phyloP scores from a whole-genome alignment of 2,797 vertebrate species.

The Sebastes hubbsi region DNA sequence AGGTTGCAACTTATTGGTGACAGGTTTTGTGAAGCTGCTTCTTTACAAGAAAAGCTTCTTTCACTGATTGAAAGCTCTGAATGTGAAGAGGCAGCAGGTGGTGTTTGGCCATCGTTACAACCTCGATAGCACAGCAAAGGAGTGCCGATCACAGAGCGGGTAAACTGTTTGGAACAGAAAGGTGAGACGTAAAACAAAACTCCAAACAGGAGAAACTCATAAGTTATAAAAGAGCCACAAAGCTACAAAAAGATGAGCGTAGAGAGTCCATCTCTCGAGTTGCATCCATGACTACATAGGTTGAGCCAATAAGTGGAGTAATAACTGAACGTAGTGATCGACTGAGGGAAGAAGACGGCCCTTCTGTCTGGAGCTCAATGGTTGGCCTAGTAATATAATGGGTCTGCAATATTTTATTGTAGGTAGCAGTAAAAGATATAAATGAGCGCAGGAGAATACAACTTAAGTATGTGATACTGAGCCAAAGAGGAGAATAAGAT shows the following conservation, averaged over 20 bases:
- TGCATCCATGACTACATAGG: background rate
- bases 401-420: too few relatives aligned
- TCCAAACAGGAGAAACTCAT: background rate
- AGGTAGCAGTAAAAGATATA: background rate
- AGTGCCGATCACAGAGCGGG: too few relatives aligned
- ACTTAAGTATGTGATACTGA: background rate
- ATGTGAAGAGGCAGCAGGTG: background rate
- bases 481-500: background rate
- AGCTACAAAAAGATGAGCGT: background rate
- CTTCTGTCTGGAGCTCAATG: too few relatives aligned
- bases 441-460: background rate
- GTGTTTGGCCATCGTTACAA: background rate
- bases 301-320: background rate
- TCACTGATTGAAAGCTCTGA: background rate
- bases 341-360: background rate
- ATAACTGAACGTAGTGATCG: background rate
- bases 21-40: background rate
- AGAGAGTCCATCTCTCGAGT: background rate
- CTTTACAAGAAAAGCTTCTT: background rate
- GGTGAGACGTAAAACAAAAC: background rate
- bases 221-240: background rate
- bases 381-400: too few relatives aligned
- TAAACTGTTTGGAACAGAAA: background rate
- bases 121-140: too few relatives aligned
- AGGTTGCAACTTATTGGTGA: background rate